These are phyloP conservation scores for Diloba caeruleocephala DNA, from an alignment of 2,888 invertebrate genomes.

Conservation along the genomic window DNA sequence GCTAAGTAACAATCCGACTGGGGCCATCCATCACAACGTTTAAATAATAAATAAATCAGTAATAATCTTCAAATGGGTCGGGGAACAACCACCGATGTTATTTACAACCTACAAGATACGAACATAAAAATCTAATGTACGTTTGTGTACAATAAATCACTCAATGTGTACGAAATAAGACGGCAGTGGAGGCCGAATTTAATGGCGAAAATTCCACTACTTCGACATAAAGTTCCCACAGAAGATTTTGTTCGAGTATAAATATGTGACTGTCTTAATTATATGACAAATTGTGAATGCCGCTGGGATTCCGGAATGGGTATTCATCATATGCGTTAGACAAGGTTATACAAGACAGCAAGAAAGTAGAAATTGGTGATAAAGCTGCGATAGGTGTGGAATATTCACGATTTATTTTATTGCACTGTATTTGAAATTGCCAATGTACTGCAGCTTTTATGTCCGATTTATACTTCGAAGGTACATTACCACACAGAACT, in stretches of 20 bases:
- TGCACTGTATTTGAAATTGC: slow-evolving; percentile 42
- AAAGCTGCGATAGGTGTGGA: slow-evolving; percentile 21
- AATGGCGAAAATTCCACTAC: slow-evolving; percentile 77
- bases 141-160: slow-evolving; percentile 77
- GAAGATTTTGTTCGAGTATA: slow-evolving; percentile 46
- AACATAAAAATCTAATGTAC: slow-evolving; percentile 84
- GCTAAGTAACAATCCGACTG: slow-evolving; percentile 42
- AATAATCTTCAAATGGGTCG: slow-evolving; percentile 72
- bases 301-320: slow-evolving; percentile 14
- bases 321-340: slow-evolving; percentile 13
- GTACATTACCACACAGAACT: slow-evolving; percentile 26
- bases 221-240: slow-evolving; percentile 79
- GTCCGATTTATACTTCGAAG: slow-evolving; percentile 25
- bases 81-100: slow-evolving; percentile 70
- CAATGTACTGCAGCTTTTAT: slow-evolving; percentile 37
- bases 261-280: slow-evolving; percentile 64
- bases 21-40: slow-evolving; percentile 75
- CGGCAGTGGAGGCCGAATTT: slow-evolving; percentile 62
- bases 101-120: slow-evolving; percentile 81
- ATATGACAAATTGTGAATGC: slow-evolving; percentile 61
- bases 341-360: slow-evolving; percentile 17
- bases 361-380: slow-evolving; percentile 36
- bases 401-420: slow-evolving; percentile 47
- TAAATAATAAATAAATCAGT: slow-evolving; percentile 85
- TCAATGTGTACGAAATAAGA: slow-evolving; percentile 51